Base-by-base conservation (phyloP, 1,140 invertebrate genomes). In the Cyrtorhinus lividipennis region DNA sequence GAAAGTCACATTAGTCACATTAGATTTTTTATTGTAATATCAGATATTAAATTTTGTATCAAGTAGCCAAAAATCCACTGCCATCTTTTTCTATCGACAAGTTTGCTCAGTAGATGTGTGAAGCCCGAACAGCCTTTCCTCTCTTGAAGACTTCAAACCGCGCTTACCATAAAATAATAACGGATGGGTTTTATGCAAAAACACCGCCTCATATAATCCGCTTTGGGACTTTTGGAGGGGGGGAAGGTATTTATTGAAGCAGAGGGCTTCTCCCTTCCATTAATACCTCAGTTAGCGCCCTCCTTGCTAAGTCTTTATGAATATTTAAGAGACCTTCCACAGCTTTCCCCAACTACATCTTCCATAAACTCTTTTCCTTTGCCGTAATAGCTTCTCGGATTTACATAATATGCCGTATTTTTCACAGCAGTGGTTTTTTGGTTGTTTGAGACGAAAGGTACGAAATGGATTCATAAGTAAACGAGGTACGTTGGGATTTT, bases 271-370 rank as follows among this genome's bases (percentile, higher is more conserved):
- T 53, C 48, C 48, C 12, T 22, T 53, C 48, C 48, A 10, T 53
- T 53, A 53, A 53, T 53, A 53, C 48, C 10, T 10, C 48, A 53
- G 48, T 53, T 53, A 53, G 48, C 48, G 48, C 48, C 48, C 48
- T 53, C 20, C 48, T 20, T 53, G 10, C 48, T 53, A 53, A 53
- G 48, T 53, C 48, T 53, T 53, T 53, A 53, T 53, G 48, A 53
- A 53, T 53, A 53, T 53, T 53, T 53, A 53, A 53, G 20, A 20
- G 48, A 12, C 57, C 24, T 18, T 5, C 24, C 23, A 8, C 5
- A 59, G 23, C 57, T 59, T 25, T 25, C 24, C 53, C 57, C 57
- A 59, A 59, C 57, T 27, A 59, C 25, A 27, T 59, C 57, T 59
- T 59, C 25, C 57, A 23, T 59, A 25, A 59, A 59, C 5, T 59